Evolutionary conservation across 2,113 vertebrate species (phyloP), one percentile per base, ranked within the genome.

Genomic region (Odontophorus gujanensis): DNA sequence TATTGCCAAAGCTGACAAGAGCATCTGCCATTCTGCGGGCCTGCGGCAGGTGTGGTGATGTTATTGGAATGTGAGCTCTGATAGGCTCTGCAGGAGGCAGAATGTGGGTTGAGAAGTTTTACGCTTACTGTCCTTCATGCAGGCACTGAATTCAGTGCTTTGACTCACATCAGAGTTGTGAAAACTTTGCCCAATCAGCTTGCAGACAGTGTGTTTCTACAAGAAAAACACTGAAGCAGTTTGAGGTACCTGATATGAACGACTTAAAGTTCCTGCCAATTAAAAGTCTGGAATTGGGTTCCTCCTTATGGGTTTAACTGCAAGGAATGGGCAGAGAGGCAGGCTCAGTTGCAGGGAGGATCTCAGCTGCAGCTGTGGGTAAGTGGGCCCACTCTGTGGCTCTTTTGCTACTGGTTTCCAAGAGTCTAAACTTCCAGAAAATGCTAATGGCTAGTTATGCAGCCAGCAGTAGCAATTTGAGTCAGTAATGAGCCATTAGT

Each of bases 401-500:
- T 45, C 21, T 51, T 26, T 85, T 61, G 7, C 10, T 83, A 59
- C 68, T 85, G 22, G 34, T 73, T 94, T 94, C 71, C 62, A 84
- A 66, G 62, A 65, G 42, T 57, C 40, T 93, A 90, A 59, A 53
- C 73, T 71, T 92, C 69, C 77, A 86, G 89, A 93, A 95, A 84
- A 93, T 55, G 57, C 65, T 87, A 88, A 81, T 69, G 51, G 73
- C n/a, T 76, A n/a, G 57, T 72, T 92, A 28, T 34, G 53, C 76
- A 92, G 65, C 76, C 90, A 85, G 55, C 8, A 92, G 75, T 66
- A 87, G 71, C 84, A 91, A 24, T 94, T 89, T 79, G 66, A 85
- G 87, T 92, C 81, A 89, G 62, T 94, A 94, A 87, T 87, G 72
- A 94, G 59, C 43, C 66, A 72, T 95, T 95, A 85, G 75, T 76